Evolutionary conservation across 92 coral and sea anemone species (phyloP).

Genomic region (Blastomussa wellsi): DNA sequence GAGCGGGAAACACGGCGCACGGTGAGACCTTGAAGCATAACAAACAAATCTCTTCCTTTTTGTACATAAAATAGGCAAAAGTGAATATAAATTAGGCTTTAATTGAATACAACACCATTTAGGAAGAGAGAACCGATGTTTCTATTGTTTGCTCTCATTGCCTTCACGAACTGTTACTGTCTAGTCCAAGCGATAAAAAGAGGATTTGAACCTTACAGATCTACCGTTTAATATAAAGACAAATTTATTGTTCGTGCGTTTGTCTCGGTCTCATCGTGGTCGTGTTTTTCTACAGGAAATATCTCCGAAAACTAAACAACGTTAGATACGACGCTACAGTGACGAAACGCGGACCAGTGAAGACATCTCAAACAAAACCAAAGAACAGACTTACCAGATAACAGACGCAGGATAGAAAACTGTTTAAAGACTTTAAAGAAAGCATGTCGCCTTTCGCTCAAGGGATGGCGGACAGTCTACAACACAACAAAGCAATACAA

Average conservation of each 20-base stretch:
- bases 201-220: not conserved
- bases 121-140: not conserved
- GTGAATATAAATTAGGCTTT: not conserved
- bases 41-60: not conserved
- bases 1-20: conserved; percentile 14
- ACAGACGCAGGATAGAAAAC: not conserved
- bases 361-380: not conserved
- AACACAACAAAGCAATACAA: not conserved
- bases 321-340: not conserved
- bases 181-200: not conserved
- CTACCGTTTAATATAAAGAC: not conserved
- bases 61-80: not conserved
- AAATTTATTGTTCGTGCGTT: not conserved
- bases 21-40: not conserved
- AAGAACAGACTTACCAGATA: not conserved
- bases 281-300: conserved; percentile 15
- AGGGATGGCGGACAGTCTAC: not conserved
- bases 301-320: not conserved
- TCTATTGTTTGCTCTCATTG: not conserved
- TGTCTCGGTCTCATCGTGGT: conserved; percentile 11
- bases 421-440: not conserved
- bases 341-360: not conserved
- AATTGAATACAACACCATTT: not conserved
- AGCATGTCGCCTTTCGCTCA: not conserved
- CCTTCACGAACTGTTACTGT: not conserved